Evolutionary conservation across 1,140 invertebrate genomes (phyloP), one percentile per base, ranked within the genome.

Genomic region (Sitophilus oryzae): DNA sequence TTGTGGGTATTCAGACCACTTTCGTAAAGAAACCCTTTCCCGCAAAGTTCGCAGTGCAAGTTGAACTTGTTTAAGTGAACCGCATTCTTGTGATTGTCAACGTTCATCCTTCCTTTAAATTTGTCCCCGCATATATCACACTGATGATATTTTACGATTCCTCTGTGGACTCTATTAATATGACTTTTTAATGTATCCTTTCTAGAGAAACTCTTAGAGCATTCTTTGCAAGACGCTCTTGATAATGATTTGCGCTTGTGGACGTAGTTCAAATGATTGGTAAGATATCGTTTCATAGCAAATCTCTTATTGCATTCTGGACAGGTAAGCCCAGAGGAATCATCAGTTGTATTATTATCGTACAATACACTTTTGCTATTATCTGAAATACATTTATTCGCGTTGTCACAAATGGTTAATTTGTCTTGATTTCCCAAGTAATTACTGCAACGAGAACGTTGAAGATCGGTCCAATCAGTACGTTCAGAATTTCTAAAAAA

Each of bases 101-200:
- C 6, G 30, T 46, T 15, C 69, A 58, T 84, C 81, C 0, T 81
- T 81, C 0, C 85, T 88, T 59, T 89, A 86, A n/a, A 82, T 85
- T 80, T 79, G 37, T 84, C 73, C 2, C 79, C 81, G 71, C 89
- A 91, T 40, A 81, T 76, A 49, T 82, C 80, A 69, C 87, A 90
- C 1, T 62, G 38, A 38, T 53, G 23, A 11, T 22, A 19, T 14
- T 43, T 14, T 1, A 35, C 30, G n/a, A 19, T 15, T 2, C 21
- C 34, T 15, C 16, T 44, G 34, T 57, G 55, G 11, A 30, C 37
- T 5, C 25, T 51, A 2, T 30, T 74, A 57, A 86, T 82, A 70
- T 89, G 87, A 15, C 85, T 83, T 47, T 85, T 80, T 30, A 63
- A 47, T 22, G 53, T 60, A 9, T 42, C 38, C 1, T 36, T 55